Evolutionary conservation across 1,140 invertebrate species (phyloP), one percentile per base, ranked within the genome.

Genomic region (Vanessa atalanta): DNA sequence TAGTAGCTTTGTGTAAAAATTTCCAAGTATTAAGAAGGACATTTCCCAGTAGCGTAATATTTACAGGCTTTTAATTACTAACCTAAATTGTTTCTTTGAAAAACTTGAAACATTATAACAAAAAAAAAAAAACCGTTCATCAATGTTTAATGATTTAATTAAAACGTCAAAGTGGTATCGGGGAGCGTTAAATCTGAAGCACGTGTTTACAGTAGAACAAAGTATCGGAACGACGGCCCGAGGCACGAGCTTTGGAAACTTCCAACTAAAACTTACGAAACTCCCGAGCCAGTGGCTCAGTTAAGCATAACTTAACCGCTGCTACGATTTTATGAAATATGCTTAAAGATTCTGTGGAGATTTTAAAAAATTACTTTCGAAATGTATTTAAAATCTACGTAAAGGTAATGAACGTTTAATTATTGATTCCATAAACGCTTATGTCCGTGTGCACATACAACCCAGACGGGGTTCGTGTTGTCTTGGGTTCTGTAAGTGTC

Each of bases 271-370:
- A 69, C 67, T 69, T 60, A 69, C 37, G 67, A 69, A 69, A 69
- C 66, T 69, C 50, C 37, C 51, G 50, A 55, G 20, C 67, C 67
- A 60, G 51, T 68, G 66, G 66, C 66, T 68, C 60, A 61, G 61
- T 72, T 72, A 65, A 72, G 70, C 70, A 72, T 72, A 72, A 72
- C 70, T 72, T 65, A 65, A 65, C 61, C 61, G 50, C 61, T 65
- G 13, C 70, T 63, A 37, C 57, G 43, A 63, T 70, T 70, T 70
- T 72, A 72, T 65, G 61, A 72, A 72, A 72, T 72, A 72, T 15
- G 70, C 15, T 65, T 23, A 53, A 51, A 55, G 55, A 60, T 60
- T 60, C 23, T 60, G 23, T 60, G 6, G 55, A 26, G 23, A 60
- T 26, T 60, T 60, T 60, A 26, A 26, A 60, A n/a, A 26, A 3